Evolutionary conservation across 2,113 vertebrate genomes (phyloP).

Genomic region (Triplophysa tibetana): DNA sequence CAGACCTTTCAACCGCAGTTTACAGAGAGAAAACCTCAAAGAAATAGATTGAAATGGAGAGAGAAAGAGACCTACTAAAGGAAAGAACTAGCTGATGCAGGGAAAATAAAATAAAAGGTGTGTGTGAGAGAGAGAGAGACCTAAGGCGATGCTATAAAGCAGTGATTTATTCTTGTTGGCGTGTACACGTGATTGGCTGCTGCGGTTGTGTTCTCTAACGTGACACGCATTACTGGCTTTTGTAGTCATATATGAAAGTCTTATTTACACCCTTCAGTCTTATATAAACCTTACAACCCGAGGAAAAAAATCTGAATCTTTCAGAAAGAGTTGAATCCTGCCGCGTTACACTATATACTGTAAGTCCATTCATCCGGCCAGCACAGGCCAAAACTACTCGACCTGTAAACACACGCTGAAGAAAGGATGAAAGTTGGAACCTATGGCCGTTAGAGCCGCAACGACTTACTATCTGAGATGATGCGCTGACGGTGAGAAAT

Average conservation of each 20-base stretch:
- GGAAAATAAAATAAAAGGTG: slow-evolving; percentile 2
- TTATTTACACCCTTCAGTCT: slow-evolving; percentile 48
- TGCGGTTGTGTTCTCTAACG: neutral
- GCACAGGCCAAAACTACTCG: slow-evolving; percentile 1
- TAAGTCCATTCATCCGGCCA: slow-evolving; percentile 11
- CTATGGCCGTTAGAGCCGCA: neutral
- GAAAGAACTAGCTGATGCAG: neutral
- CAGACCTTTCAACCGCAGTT: too few species aligned
- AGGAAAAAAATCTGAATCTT: neutral
- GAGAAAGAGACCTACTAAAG: neutral
- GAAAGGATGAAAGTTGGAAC: neutral
- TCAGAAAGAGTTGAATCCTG: neutral
- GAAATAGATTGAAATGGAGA: neutral
- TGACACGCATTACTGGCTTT: neutral
- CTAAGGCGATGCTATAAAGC: slow-evolving; percentile 29
- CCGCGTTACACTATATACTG: neutral
- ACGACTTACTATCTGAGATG: neutral
- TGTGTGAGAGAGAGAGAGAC: slow-evolving; percentile 28
- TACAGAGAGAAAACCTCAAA: neutral
- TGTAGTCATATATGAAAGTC: slow-evolving; percentile 48
- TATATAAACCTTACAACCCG: slow-evolving; percentile 50
- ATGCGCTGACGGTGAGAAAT: neutral
- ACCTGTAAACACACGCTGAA: slow-evolving; percentile 4
- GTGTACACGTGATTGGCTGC: neutral
- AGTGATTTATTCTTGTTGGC: neutral